Base-by-base conservation (phyloP, 1,140 invertebrate species). In the Akabosia matsudoensis region DNA sequence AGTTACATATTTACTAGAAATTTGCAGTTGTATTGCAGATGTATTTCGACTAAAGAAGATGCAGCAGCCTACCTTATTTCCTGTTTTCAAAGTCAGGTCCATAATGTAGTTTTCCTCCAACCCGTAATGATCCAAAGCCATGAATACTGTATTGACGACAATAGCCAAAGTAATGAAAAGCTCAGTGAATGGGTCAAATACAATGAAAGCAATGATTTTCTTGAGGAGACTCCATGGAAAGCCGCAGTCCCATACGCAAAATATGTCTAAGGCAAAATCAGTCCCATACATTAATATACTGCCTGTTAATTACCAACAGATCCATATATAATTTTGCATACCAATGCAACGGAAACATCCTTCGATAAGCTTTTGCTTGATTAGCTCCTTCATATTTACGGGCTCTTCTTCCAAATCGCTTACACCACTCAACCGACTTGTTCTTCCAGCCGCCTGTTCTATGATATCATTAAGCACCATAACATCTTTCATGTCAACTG, bases 81-180 rank as follows among this genome's bases (percentile, higher is more conserved):
- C 95, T 82, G 90, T 92, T 85, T 94, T 92, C 64, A 97, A 89
- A n/a, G 93, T 89, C 76, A 86, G 89, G 72, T 94, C 92, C 88
- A 95, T 91, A 83, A 45, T 45, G 10, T 18, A 14, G 22, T 93
- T 91, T 83, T 89, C 90, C 84, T 95, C 90, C 94, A 97, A 97
- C 76, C 94, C 91, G 85, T 97, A 92, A 84, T 97, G 94, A 87
- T 98, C 96, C 84, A 97, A 87, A 14, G 95, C 96, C 96, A 99
- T 98, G 87, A 98, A 98, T 75, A 96, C 87, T 1, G 97, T 99
- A 84, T 98, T 99, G 78, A 97, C 93, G 74, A 98, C 92, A 86
- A 99, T 99, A 86, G 96, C 98, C 52, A 98, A 88, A 10, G 96
- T 98, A 84, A 99, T 98, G 86, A 98, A 98, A 78, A 98, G 88